Conservation (phyloP, 2,888 invertebrate genomes). For the Aporophyla lueneburgensis region DNA sequence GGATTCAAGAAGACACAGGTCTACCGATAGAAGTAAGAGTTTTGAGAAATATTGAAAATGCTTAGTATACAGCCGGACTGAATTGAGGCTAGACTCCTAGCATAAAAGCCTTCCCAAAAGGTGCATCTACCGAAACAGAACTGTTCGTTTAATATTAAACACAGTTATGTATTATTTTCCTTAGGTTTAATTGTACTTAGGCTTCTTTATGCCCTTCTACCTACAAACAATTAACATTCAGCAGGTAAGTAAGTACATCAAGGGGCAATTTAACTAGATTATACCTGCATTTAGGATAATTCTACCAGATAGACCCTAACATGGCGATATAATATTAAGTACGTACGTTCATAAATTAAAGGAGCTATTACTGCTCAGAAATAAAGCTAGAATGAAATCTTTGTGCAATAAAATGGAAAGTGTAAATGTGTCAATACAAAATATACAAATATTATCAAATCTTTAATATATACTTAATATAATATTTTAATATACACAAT, state of each 20-base stretch:
- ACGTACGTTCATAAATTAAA: conserved; percentile 15
- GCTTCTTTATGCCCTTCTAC: background rate
- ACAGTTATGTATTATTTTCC: background rate
- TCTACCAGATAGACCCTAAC: conserved; percentile 2
- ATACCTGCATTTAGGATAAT: conserved; percentile 20
- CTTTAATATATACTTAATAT: conserved; percentile 25
- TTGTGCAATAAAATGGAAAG: conserved; percentile 44
- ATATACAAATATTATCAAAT: conserved; percentile 50
- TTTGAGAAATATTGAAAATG: background rate
- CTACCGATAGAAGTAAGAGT: background rate
- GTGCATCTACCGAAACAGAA: background rate
- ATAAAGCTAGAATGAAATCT: conserved; percentile 29
- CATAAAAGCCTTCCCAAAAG: conserved; percentile 2
- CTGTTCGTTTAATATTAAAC: background rate
- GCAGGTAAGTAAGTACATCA: conserved; percentile 11
- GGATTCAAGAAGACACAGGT: background rate
- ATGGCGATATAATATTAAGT: conserved; percentile 30
- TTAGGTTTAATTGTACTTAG: background rate
- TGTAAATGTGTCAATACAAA: conserved; percentile 49
- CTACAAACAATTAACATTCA: conserved; percentile 4
- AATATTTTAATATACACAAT: conserved; percentile 34
- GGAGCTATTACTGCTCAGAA: conserved; percentile 34
- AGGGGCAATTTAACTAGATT: conserved; percentile 17
- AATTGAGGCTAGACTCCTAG: background rate
- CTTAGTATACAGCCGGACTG: background rate